Base-by-base conservation (phyloP, 2,113 vertebrate species). In the Heterochromis multidens region DNA sequence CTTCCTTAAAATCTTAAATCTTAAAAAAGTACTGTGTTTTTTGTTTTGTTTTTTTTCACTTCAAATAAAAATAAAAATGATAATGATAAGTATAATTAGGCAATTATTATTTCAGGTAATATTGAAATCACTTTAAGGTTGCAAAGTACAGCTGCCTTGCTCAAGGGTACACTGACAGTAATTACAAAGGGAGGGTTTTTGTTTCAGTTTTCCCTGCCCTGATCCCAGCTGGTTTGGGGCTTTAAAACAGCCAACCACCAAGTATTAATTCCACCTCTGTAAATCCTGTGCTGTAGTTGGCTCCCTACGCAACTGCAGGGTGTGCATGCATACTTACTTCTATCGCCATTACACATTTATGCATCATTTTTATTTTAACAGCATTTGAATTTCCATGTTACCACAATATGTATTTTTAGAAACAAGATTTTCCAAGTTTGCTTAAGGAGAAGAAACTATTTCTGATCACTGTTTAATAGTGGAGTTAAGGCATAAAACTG, bases 211-310 rank as follows among this genome's bases (percentile, higher is more conserved):
- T 65, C 74, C 59, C 43, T 76, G 58, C 58, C 74, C 76, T 67
- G 77, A 93, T 91, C 88, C 82, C 86, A 89, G 88, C 86, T 90
- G 87, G 82, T 81, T 57, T 80, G 27, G 65, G 70, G 80, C 88
- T 91, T 85, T 82, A 80, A 89, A 91, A 87, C 82, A 78, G 65
- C 61, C 65, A 87, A 83, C 77, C 82, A 80, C 37, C 27, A 72
- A 85, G 63, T 67, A 83, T 79, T 83, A 83, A 77, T 84, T 78
- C 74, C 77, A 80, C 78, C 65, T 91, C 84, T 85, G 77, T 83
- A 77, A 88, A 82, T 13, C 83, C 33, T 67, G 25, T 31, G 23
- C 63, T 57, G 13, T 17, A 49, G 27, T 43, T 79, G 31, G 21
- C 77, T 74, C 57, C 25, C 19, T 31, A 35, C 0, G 4, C 49